phyloP scores from a whole-genome alignment of 2,113 vertebrate genomes.

The Sprattus sprattus region DNA sequence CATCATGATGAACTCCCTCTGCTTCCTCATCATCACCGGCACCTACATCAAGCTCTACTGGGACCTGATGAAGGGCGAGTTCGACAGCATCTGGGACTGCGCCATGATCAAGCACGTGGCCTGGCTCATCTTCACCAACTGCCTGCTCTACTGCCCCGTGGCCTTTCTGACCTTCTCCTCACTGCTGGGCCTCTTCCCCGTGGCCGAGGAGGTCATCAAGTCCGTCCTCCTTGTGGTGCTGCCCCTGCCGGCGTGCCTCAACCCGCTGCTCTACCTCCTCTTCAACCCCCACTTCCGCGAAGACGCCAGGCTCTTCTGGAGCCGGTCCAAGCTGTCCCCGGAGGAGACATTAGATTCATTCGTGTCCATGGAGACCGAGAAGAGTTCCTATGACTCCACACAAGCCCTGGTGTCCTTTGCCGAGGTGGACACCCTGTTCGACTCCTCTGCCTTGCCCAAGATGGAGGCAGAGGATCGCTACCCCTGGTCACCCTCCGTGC shows the following conservation, averaged over 20 bases:
- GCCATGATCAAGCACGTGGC: conserved; percentile 92
- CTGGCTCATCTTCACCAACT: conserved; percentile 92
- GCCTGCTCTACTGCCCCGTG: conserved; percentile 90
- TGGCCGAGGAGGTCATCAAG: conserved; percentile 88
- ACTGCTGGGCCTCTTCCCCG: conserved; percentile 81
- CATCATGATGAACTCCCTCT: conserved; percentile 83
- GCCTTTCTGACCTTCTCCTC: conserved; percentile 92
- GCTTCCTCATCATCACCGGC: conserved; percentile 81
- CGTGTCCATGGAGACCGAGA: conserved; percentile 76
- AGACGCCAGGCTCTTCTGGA: conserved; percentile 78
- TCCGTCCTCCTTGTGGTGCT: conserved; percentile 85
- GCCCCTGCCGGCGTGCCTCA: conserved; percentile 89
- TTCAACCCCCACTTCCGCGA: conserved; percentile 85
- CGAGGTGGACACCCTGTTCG: conserved; percentile 72
- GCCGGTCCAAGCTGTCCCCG: conserved; percentile 62
- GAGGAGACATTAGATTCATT: conserved; percentile 69
- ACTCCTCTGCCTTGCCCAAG: conserved; percentile 45
- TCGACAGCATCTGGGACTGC: conserved; percentile 86
- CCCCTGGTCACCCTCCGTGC: conserved; percentile 65
- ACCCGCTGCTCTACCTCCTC: conserved; percentile 89
- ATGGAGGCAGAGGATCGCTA: conserved; percentile 53
- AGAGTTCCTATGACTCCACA: conserved; percentile 87
- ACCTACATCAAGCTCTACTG: conserved; percentile 92
- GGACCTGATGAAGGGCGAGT: conserved; percentile 81
- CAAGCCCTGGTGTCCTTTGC: conserved; percentile 82